Base-by-base conservation (phyloP, 2,797 vertebrate species). In the Phalloptychus januarius region DNA sequence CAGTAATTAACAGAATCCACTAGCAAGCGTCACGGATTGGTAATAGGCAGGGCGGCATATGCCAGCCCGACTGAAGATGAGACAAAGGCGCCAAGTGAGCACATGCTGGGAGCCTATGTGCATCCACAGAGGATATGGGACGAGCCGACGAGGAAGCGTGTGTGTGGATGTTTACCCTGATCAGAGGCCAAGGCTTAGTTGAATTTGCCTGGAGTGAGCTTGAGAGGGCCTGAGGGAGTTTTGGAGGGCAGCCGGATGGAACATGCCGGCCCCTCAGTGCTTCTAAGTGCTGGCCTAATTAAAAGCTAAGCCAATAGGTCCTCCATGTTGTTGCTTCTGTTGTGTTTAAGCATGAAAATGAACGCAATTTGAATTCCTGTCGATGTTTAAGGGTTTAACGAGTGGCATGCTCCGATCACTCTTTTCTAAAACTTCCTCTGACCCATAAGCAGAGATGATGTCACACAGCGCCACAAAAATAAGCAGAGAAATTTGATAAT, bases 281-380 rank as follows among this genome's bases (percentile, higher is more conserved):
- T 84, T 89, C 87, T 92, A 83, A 86, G 77, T 78, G 80, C 77
- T 28, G 40, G 83, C 77, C 88, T 93, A 93, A 94, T 93, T 94
- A 92, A 92, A 89, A 80, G 73, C 84, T 81, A 79, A 85, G 88
- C 85, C 86, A 89, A 82, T 79, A 80, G 79, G 81, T 85, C 79
- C 86, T 83, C 74, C 15, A 44, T 73, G 54, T 82, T 89, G 78
- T 67, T 78, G 63, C 76, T 63, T 71, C 78, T 76, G 65, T 61
- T 72, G 58, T 48, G 67, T 72, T 44, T 33, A 48, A 78, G 77
- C 36, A 40, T 72, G 75, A 74, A 61, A 71, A 75, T 74, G 77
- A 65, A 75, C 73, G 3, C 52, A 71, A 44, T 15, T 20, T 2
- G 69, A 79, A 79, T 38, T 5, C 12, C 0, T 42, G 72, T 7